Evolutionary conservation across 2,888 invertebrate genomes (phyloP), one percentile per base, ranked within the genome.

Genomic region (Tipula unca): DNA sequence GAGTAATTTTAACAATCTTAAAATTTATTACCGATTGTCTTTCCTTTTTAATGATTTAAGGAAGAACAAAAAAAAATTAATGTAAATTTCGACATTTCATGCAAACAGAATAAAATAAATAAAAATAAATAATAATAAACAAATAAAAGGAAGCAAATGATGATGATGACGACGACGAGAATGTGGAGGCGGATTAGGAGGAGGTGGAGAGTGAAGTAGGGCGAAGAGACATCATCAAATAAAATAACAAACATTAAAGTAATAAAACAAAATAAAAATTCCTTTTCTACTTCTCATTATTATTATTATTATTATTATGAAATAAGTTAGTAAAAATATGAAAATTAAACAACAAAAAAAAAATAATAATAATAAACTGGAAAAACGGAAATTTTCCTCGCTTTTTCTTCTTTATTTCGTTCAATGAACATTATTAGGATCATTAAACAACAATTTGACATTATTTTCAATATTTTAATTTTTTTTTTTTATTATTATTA

Each of bases 391-490:
- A 32, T 83, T 83, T 83, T n/a, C 83, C 32, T 32, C 17, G 17
- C n/a, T 83, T 83, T 32, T 83, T 14, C 83, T 83, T 32, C 83
- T 83, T 32, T 83, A 83, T 83, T 83, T 83, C 35, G 83, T 83
- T 83, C 32, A 83, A 35, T 83, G 83, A 83, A 83, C 83, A 83
- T 83, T 83, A 83, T 83, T 83, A 83, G 83, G 83, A 83, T 83
- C 83, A 83, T 83, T 83, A 83, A 83, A 83, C 83, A 83, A 83
- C 83, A 83, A 83, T 83, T 83, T 83, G 83, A 83, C 83, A 83
- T 83, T 83, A 83, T 83, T 83, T 83, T 83, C 83, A 83, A 83
- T 83, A 83, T 83, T 83, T 83, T 32, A 32, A 35, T 83, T 32
- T 82, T 83, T 83, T 83, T 83, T 83, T 69, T 25, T 69, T 69